These are phyloP conservation scores for Buceros bicornis DNA, from an alignment of 2,797 vertebrate species.

Conservation along the genomic window DNA sequence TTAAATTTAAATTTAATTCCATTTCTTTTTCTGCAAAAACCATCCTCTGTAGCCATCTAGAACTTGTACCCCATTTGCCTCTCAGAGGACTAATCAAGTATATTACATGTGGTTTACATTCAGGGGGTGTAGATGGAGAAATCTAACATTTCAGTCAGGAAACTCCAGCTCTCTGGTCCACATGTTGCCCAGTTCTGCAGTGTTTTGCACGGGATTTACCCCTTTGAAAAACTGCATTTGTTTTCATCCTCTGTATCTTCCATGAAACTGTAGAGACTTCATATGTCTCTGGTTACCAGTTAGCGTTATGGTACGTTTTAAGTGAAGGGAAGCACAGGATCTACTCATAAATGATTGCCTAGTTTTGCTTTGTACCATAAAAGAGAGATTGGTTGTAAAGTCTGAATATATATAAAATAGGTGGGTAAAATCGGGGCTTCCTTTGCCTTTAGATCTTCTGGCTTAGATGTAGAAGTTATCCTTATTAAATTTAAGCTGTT, in stretches of 20 bases:
- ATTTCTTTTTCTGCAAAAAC: background rate
- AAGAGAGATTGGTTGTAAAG: conserved; percentile 62
- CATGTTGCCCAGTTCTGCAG: background rate
- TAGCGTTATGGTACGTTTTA: background rate
- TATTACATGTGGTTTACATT: background rate
- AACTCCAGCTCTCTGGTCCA: background rate
- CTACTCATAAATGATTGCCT: conserved; percentile 53
- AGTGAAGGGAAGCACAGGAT: background rate
- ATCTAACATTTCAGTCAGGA: background rate
- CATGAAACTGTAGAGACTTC: background rate
- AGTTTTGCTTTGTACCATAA: conserved; percentile 44
- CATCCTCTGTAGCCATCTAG: background rate
- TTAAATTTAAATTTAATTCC: background rate
- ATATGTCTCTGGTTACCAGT: background rate
- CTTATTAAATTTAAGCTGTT: conserved; percentile 65
- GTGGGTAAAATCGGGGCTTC: conserved; percentile 50
- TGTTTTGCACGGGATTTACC: background rate
- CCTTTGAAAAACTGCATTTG: background rate
- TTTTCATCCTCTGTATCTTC: background rate
- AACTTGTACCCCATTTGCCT: background rate
- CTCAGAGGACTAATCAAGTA: background rate
- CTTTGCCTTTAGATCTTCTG: conserved; percentile 48
- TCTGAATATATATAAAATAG: conserved; percentile 45
- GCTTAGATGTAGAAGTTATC: conserved; percentile 46
- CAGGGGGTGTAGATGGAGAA: rapidly evolving